phyloP scores from a whole-genome alignment of 2,797 vertebrate species.

The Carapus acus region DNA sequence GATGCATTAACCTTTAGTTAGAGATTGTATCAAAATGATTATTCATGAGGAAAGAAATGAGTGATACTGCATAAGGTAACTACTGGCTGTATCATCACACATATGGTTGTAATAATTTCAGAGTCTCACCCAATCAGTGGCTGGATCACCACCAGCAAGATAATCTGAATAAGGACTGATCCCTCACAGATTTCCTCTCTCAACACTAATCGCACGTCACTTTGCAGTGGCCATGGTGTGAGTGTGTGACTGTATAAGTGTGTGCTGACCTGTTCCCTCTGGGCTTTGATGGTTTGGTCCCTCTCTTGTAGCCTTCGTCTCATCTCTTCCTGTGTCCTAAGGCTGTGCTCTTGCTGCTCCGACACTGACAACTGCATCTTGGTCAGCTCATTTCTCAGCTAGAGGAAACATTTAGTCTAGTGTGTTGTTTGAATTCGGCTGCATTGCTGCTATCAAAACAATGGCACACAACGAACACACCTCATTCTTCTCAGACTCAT shows the following conservation, averaged over 20 bases:
- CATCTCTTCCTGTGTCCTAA: conserved; percentile 32
- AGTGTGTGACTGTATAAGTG: neutral
- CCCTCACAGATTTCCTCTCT: conserved; percentile 49
- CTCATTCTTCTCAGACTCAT: conserved; percentile 79
- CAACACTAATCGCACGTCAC: conserved; percentile 9
- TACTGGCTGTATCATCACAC: neutral
- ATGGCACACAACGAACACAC: conserved; percentile 48
- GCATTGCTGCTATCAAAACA: neutral
- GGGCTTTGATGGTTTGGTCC: conserved; percentile 74
- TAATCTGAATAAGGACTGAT: conserved; percentile 66
- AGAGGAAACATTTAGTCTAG: neutral
- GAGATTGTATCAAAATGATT: too few species aligned
- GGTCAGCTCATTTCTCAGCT: conserved; percentile 71
- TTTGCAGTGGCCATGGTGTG: neutral
- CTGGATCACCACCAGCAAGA: conserved; percentile 61
- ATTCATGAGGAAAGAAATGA: too few species aligned
- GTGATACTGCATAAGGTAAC: too few species aligned
- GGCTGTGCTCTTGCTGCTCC: conserved; percentile 58
- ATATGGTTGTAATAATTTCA: conserved; percentile 34
- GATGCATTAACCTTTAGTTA: too few species aligned
- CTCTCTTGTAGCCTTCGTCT: conserved; percentile 66
- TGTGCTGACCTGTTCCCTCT: conserved; percentile 77
- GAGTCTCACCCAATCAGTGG: conserved; percentile 23
- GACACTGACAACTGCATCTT: conserved; percentile 59
- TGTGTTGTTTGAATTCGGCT: neutral